Percentiles rank a stretch among this genome's conserved stretches.
These are phyloP conservation scores for Drosophila longiperda DNA, from an alignment of 2,888 invertebrate genomes.

Conservation along the genomic window DNA sequence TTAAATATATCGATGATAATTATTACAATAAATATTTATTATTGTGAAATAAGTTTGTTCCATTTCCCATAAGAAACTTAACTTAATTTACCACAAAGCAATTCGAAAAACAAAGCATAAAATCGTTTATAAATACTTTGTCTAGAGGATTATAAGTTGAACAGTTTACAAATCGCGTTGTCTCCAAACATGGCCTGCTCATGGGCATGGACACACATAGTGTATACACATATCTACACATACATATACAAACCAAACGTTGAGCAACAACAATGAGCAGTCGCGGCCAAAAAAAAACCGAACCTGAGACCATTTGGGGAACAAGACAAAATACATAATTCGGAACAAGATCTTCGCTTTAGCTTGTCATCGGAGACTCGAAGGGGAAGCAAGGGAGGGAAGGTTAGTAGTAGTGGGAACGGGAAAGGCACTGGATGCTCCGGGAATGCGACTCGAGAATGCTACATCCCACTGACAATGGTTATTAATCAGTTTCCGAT, in stretches of 20 bases:
- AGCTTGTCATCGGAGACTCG: conserved; percentile 38
- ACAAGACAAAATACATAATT: conserved; percentile 67
- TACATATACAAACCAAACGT: neutral
- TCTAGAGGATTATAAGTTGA: conserved; percentile 78
- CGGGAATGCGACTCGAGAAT: conserved; percentile 40
- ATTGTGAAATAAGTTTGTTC: neutral
- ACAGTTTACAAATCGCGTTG: conserved; percentile 75
- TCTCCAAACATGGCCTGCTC: conserved; percentile 61
- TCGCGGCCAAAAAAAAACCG: conserved; percentile 34
- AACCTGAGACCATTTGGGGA: conserved; percentile 55
- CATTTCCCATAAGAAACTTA: neutral
- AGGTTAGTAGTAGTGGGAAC: conserved; percentile 5
- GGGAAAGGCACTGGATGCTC: conserved; percentile 23
- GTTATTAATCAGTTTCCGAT: conserved; percentile 84
- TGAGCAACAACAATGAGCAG: conserved; percentile 24
- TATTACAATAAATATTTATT: neutral
- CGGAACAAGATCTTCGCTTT: conserved; percentile 71
- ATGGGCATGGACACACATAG: conserved; percentile 1
- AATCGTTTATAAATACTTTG: conserved; percentile 69
- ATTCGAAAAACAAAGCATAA: conserved; percentile 22
- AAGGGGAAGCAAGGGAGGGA: neutral
- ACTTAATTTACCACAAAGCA: conserved; percentile 7
- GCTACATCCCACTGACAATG: conserved; percentile 72
- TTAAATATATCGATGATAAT: neutral
- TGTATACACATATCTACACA: neutral